Percentiles rank a stretch among this genome's conserved stretches.
These are phyloP conservation scores for Dufourea novaeangliae DNA, from an alignment of 1,140 invertebrate species.

Conservation along the genomic window DNA sequence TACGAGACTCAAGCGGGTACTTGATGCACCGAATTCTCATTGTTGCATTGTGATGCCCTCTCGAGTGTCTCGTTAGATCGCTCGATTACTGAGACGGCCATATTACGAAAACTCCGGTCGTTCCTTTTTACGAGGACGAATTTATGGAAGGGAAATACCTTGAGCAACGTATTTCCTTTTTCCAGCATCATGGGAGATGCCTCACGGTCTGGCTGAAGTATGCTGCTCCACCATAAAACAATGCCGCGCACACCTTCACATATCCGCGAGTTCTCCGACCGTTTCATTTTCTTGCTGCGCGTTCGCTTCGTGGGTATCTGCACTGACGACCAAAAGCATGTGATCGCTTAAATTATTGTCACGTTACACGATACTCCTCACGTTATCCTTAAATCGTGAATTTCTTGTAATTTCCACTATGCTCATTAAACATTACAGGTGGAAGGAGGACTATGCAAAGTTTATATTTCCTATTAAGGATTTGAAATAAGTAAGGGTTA, in stretches of 20 bases:
- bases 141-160: constrained; percentile 66
- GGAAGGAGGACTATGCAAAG: no score
- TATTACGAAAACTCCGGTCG: constrained; percentile 69
- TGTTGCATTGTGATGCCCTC: constrained; percentile 52
- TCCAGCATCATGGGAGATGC: constrained; percentile 10
- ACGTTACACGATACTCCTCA: no score
- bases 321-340: background rate
- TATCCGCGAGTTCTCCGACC: constrained; percentile 4
- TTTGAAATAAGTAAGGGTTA: no score
- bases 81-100: constrained; percentile 49
- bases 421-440: no score
- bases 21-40: constrained; percentile 58
- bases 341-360: no score
- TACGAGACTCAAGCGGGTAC: constrained; percentile 17
- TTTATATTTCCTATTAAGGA: no score
- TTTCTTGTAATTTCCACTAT: no score
- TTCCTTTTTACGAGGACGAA: constrained; percentile 66
- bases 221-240: constrained; percentile 21
- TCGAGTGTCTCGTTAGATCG: constrained; percentile 52
- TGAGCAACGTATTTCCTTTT: constrained; percentile 51
- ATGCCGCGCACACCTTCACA: background rate
- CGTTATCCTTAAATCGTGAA: no score
- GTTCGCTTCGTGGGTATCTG: background rate
- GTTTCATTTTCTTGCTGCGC: constrained; percentile 1
- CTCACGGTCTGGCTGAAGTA: constrained; percentile 4